Base-by-base conservation (phyloP, 2,797 vertebrate genomes). In the Anabas testudineus region DNA sequence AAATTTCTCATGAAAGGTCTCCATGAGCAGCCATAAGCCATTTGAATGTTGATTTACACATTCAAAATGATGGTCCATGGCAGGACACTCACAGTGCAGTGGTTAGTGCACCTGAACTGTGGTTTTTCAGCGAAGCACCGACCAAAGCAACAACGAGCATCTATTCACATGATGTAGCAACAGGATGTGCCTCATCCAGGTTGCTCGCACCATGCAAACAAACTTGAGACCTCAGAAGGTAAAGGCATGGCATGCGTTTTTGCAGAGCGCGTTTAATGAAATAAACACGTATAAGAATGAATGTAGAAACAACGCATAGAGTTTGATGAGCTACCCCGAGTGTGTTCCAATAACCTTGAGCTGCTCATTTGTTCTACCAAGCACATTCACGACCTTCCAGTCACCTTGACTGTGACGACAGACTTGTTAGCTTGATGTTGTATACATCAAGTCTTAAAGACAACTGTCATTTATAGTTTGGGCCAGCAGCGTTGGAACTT, bases 1-100 rank as follows among this genome's bases (percentile, higher is more conserved):
- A 14, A 15, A 8, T 18, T 42, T n/a, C 16, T 19, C 30, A 48
- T 43, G 15, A 52, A 49, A 41, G 24, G 53, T 80, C 57, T 74
- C 61, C 34, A 71, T 49, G 61, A 46, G 14, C 52, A 36, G 36
- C 24, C 34, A 42, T 10, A 28, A 53, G 7, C 15, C 30, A 80
- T 78, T 72, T 86, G 41, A 82, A 86, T 67, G 24, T 41, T 62
- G 76, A 59, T 68, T 48, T 53, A 41, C 32, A 43, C 26, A 79
- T 74, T 77, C 22, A 70, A 78, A 60, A 26, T 1, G 1, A 46
- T 14, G 12, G 21, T 48, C 24, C 5, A 5, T 28, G 49, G 45
- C 9, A 2, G 45, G 9, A 21, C 26, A 10, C 45, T 55, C 67
- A 55, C n/a, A 43, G 45, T 10, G 32, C 49, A 15, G 28, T 2